Evolutionary conservation across 2,113 vertebrate genomes (phyloP).

Genomic region (Sinocyclocheilus anophthalmus): DNA sequence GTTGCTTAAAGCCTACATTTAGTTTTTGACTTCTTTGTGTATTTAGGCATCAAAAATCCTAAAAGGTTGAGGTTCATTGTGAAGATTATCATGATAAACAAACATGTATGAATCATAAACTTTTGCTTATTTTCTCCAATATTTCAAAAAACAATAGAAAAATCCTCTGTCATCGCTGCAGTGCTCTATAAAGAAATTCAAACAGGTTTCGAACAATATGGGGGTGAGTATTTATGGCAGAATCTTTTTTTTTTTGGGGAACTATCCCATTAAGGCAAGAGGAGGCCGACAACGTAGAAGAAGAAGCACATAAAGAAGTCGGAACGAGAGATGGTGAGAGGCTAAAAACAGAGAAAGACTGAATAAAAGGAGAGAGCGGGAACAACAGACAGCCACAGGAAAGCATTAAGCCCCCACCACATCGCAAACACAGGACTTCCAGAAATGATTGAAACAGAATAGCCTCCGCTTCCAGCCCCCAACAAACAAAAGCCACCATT

Average conservation of each 20-base stretch:
- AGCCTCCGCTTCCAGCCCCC: conserved; percentile 70
- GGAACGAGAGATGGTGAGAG: neutral
- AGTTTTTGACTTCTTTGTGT: neutral
- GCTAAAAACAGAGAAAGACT: conserved; percentile 1
- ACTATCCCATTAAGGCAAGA: conserved; percentile 15
- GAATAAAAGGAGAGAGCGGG: neutral
- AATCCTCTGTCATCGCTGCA: neutral
- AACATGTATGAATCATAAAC: no score
- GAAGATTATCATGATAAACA: neutral
- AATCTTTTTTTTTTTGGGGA: neutral
- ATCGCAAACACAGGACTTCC: conserved; percentile 84
- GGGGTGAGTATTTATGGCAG: neutral
- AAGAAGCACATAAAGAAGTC: conserved; percentile 43
- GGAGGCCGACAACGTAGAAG: conserved; percentile 6
- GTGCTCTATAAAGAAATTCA: neutral
- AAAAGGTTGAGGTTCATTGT: neutral
- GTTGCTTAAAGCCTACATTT: neutral
- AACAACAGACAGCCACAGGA: conserved; percentile 60
- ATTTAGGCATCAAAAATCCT: neutral
- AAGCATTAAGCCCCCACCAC: conserved; percentile 70
- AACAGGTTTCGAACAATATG: neutral
- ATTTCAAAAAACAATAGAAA: no score
- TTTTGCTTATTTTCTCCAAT: no score
- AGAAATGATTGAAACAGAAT: conserved; percentile 92
- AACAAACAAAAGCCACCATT: conserved; percentile 86